These are phyloP conservation scores for Congeria kusceri DNA, from an alignment of 2,888 invertebrate genomes.

Conservation along the genomic window DNA sequence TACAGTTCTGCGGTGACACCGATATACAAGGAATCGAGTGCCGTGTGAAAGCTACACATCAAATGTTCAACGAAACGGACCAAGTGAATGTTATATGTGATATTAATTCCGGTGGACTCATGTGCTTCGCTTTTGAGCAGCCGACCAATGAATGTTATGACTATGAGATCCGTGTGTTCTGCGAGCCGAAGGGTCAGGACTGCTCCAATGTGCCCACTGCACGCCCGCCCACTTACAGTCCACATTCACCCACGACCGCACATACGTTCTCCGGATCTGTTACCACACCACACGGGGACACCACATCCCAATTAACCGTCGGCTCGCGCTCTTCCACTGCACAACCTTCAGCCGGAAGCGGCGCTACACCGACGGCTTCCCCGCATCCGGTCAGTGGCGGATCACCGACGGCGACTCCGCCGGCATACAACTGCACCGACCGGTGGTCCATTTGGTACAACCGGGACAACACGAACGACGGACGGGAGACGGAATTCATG, in stretches of 20 bases:
- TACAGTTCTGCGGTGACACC: slow-evolving; percentile 73
- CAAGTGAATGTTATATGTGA: slow-evolving; percentile 63
- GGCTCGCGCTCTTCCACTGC: slow-evolving; percentile 32
- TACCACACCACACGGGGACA: slow-evolving; percentile 41
- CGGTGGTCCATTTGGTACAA: slow-evolving; percentile 76
- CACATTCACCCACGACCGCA: slow-evolving; percentile 38
- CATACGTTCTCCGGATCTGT: slow-evolving; percentile 31
- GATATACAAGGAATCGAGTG: slow-evolving; percentile 78
- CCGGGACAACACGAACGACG: slow-evolving; percentile 67
- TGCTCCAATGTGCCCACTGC: slow-evolving; percentile 58
- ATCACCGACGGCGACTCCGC: slow-evolving; percentile 12
- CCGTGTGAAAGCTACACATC: slow-evolving; percentile 58
- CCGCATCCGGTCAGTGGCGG: slow-evolving; percentile 11
- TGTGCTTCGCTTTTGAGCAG: slow-evolving; percentile 87
- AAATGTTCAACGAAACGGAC: slow-evolving; percentile 59
- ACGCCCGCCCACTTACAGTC: slow-evolving; percentile 27
- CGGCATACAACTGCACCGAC: slow-evolving; percentile 26
- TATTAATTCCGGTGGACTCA: slow-evolving; percentile 87
- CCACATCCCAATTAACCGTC: slow-evolving; percentile 34
- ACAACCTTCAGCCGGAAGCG: slow-evolving; percentile 11
- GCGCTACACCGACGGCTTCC: slow-evolving; percentile 41
- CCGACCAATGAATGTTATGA: slow-evolving; percentile 74
- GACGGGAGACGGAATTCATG: slow-evolving; percentile 69
- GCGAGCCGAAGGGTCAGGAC: slow-evolving; percentile 86
- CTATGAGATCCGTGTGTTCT: slow-evolving; percentile 81